Conservation (phyloP, 2,888 invertebrate species). For the Augiades crinisus region DNA sequence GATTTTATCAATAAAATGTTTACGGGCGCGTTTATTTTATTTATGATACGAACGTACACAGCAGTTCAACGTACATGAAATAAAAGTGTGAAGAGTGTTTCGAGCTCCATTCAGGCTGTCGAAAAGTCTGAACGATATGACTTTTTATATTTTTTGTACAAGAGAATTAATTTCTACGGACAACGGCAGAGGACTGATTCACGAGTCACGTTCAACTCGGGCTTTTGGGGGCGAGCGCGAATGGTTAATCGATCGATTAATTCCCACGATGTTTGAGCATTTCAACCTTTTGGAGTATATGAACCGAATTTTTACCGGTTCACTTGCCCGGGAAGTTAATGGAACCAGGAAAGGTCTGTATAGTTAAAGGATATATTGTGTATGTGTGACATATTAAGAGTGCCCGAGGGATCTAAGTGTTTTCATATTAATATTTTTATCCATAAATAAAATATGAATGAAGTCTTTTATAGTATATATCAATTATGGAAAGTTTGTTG, state of each 20-base stretch:
- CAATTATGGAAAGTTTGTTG: too few species aligned
- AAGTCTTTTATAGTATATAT: too few species aligned
- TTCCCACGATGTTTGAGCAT: constrained; percentile 71
- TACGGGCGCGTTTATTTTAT: neutral
- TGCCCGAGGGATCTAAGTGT: too few species aligned
- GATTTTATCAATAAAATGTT: neutral
- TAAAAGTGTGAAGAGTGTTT: constrained; percentile 39
- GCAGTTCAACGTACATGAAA: constrained; percentile 29
- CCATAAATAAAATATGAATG: too few species aligned
- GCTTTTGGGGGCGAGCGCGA: constrained; percentile 62
- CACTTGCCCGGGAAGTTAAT: neutral
- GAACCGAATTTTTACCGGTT: constrained; percentile 43
- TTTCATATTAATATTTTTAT: too few species aligned
- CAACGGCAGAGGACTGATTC: constrained; percentile 57
- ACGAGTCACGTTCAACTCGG: constrained; percentile 70
- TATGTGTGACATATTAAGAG: too few species aligned
- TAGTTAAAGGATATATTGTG: neutral
- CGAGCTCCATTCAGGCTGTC: constrained; percentile 49
- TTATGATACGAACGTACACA: constrained; percentile 23
- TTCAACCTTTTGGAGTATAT: constrained; percentile 55
- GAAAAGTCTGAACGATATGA: constrained; percentile 49
- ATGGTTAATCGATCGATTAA: constrained; percentile 77
- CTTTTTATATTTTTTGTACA: constrained; percentile 43
- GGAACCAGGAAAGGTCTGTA: neutral
- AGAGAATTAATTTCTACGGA: constrained; percentile 65